Evolutionary conservation across 2,888 invertebrate species (phyloP), one percentile per base, ranked within the genome.

Genomic region (Drosophila ezoana): DNA sequence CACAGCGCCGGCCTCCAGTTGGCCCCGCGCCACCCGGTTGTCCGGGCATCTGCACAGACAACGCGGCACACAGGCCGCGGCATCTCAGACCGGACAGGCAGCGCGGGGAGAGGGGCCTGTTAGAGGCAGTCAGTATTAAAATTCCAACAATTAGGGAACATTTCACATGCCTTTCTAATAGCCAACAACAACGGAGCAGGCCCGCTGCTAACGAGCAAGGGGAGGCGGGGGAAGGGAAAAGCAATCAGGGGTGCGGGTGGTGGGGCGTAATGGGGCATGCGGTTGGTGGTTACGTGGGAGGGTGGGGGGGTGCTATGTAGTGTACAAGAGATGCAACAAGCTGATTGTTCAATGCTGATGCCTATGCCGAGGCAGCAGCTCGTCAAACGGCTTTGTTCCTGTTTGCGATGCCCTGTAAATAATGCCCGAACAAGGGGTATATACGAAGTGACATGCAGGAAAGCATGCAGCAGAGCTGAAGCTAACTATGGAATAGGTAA

Each of bases 81-180:
- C 58, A 49, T 18, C 23, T 38, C 13, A 18, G 28, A 28, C 59
- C 28, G 11, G 40, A 2, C 16, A 11, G 16, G 20, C 38, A 9
- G 28, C 4, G 8, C 14, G 4, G 6, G 38, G 40, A 8, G 11
- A 32, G 8, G 41, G 4, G 13, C 2, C 65, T 56, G 59, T 48
- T 10, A 37, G 78, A 66, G 73, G 72, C 44, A 43, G 65, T 43
- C 58, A 87, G 83, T 83, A 86, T 89, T 84, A 87, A 83, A 87
- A 88, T 88, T 88, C 87, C 90, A 81, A 89, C 87, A 88, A 88
- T 88, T 88, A 88, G 90, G 89, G 79, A 88, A 89, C 90, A 90
- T 89, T 90, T 90, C 81, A 79, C 82, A 89, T 89, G 82, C 87
- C 85, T 87, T 89, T 89, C 90, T 87, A 87, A 88, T 88, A 81